Conservation (phyloP, 1,140 invertebrate species). For the Trachymyrmex cornetzi region DNA sequence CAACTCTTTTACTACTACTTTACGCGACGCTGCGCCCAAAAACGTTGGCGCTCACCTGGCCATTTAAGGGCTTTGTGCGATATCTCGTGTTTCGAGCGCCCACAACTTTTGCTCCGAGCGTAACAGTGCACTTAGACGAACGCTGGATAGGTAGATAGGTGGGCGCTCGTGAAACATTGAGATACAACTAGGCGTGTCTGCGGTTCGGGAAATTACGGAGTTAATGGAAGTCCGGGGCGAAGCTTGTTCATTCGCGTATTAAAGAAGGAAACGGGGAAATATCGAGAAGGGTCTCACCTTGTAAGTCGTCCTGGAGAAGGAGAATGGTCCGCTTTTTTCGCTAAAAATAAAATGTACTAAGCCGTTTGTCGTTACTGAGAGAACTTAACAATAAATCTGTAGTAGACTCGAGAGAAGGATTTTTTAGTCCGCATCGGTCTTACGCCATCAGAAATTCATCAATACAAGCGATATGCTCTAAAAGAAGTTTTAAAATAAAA, state of each 20-base stretch:
- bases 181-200: conserved; percentile 51
- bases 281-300: conserved; percentile 11
- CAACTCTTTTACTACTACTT: conserved; percentile 70
- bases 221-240: conserved; percentile 71
- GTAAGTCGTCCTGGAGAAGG: conserved; percentile 53
- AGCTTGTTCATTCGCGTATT: conserved; percentile 16
- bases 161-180: conserved; percentile 18
- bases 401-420: conserved; percentile 18
- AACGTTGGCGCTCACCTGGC: conserved; percentile 42
- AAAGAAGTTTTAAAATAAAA: background rate
- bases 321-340: conserved; percentile 14
- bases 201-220: conserved; percentile 71
- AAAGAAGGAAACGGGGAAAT: conserved; percentile 26
- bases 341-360: conserved; percentile 40
- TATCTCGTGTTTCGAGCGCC: conserved; percentile 63
- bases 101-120: conserved; percentile 63
- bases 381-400: conserved; percentile 16
- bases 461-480: background rate
- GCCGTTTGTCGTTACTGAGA: background rate
- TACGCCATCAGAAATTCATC: conserved; percentile 17
- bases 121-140: conserved; percentile 60
- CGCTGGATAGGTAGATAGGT: conserved; percentile 16
- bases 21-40: conserved; percentile 63
- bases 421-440: conserved; percentile 24
- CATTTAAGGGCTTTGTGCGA: conserved; percentile 37